A percentile compares a stretch with the other conserved stretches of the same genome.
Evolutionary conservation across 2,888 invertebrate species (phyloP).

Genomic region (Yponomeuta sedellus): DNA sequence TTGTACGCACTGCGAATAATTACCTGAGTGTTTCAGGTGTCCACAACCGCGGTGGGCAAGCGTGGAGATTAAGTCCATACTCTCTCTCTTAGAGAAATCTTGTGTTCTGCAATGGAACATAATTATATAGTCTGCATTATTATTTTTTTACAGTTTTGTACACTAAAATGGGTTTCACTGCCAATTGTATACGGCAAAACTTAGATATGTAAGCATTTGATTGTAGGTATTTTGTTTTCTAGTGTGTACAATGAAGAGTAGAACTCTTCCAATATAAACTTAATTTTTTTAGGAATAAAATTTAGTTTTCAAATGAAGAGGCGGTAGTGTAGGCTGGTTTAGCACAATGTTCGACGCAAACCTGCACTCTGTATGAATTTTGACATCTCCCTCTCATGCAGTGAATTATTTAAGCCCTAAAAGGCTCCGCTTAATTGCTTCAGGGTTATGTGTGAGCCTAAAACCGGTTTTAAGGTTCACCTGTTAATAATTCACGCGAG

Average conservation of each 20-base stretch:
- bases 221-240: no score
- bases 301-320: not conserved
- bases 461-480: constrained; percentile 18
- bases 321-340: not conserved
- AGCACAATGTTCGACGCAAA: not conserved
- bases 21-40: no score
- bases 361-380: constrained; percentile 18
- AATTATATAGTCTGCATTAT: no score
- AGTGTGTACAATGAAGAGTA: no score
- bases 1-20: no score
- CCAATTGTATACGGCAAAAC: no score
- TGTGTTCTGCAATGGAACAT: not conserved
- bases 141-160: not conserved
- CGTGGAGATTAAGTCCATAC: no score
- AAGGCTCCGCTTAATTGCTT: constrained; percentile 22
- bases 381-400: constrained; percentile 18
- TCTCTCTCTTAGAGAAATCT: not conserved
- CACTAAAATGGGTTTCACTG: not conserved
- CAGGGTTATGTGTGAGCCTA: constrained; percentile 20
- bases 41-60: no score
- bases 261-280: not conserved
- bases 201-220: no score
- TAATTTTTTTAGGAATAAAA: not conserved
- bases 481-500: constrained; percentile 18
- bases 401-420: constrained; percentile 22